phyloP scores from a whole-genome alignment of 2,797 vertebrate genomes.

The Emys orbicularis region DNA sequence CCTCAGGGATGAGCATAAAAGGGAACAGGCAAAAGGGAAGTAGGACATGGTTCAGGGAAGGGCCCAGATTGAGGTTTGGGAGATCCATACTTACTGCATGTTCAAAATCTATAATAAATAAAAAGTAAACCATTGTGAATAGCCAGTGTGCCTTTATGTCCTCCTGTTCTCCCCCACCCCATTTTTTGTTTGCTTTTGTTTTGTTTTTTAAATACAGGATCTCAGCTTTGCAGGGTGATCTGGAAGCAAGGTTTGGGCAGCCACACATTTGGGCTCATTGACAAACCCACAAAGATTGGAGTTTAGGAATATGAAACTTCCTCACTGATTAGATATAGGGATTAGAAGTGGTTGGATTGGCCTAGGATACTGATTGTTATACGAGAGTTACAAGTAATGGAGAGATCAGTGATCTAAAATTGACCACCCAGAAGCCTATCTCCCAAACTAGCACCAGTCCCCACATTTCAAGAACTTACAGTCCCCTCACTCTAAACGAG shows the following conservation, averaged over 20 bases:
- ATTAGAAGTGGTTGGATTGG: background rate
- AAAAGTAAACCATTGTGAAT: background rate
- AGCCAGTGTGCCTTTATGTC: background rate
- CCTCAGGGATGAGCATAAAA: background rate
- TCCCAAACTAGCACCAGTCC: background rate
- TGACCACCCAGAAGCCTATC: background rate
- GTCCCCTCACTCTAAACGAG: rapidly evolving
- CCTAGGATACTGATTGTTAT: background rate
- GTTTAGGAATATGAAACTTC: background rate
- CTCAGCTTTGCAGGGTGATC: background rate
- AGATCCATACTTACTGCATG: too few relatives aligned
- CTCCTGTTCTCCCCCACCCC: too few relatives aligned
- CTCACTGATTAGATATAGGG: background rate
- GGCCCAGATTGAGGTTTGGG: background rate
- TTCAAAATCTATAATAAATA: background rate
- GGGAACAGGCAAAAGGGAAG: background rate
- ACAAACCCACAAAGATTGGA: background rate
- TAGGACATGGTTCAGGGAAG: background rate
- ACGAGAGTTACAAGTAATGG: background rate
- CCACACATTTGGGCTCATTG: background rate
- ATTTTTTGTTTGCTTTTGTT: too few relatives aligned
- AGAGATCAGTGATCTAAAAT: background rate
- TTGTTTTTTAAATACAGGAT: background rate
- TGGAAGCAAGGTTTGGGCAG: background rate
- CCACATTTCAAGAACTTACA: background rate